A percentile compares a stretch with the other conserved stretches of the same genome.
Evolutionary conservation across 2,113 vertebrate genomes (phyloP).

Genomic region (Genyomyrus donnyi): DNA sequence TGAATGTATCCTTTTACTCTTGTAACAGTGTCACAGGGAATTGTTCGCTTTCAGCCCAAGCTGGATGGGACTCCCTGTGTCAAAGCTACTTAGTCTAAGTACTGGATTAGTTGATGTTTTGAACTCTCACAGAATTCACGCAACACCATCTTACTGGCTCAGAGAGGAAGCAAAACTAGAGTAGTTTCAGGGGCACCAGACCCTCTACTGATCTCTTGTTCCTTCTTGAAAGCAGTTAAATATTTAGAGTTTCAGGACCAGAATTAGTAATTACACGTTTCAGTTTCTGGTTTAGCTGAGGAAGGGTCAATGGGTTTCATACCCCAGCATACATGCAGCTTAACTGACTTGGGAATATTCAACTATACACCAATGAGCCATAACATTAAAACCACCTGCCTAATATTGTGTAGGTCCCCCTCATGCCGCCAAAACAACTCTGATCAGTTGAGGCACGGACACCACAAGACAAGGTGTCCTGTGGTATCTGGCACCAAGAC

Average conservation of each 20-base stretch:
- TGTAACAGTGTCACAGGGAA: not conserved
- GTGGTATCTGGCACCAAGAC: not conserved
- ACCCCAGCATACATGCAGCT: not conserved
- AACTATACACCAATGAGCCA: not conserved
- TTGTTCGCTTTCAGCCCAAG: not conserved
- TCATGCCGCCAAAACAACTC: not conserved
- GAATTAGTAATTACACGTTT: not conserved
- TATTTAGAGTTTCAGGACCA: not conserved
- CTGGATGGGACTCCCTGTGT: constrained; percentile 30
- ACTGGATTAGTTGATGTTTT: not conserved
- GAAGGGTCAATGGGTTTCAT: not conserved
- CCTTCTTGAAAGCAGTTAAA: not conserved
- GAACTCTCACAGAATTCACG: not conserved
- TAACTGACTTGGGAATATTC: not conserved
- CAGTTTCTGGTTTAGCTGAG: not conserved
- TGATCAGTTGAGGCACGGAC: not conserved
- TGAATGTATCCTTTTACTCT: not conserved
- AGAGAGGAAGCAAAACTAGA: not conserved
- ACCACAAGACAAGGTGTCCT: not conserved
- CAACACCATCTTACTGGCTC: not conserved
- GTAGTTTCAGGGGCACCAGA: not conserved
- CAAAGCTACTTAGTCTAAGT: constrained; percentile 22
- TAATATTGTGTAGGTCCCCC: not conserved
- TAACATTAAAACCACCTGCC: not conserved
- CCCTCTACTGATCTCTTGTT: not conserved